Base-by-base conservation (phyloP, 1,140 invertebrate species). In the Listronotus oregonensis region DNA sequence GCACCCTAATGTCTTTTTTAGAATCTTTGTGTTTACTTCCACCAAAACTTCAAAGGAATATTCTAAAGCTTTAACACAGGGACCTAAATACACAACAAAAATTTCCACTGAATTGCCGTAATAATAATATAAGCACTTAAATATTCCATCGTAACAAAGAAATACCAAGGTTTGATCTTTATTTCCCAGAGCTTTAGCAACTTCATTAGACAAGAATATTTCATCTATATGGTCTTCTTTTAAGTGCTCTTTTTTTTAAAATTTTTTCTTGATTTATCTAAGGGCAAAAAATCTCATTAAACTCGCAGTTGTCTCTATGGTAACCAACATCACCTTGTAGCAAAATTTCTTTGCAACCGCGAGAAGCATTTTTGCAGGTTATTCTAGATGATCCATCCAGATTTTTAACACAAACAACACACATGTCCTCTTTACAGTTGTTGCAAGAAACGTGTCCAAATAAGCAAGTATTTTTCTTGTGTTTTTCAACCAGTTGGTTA, bases 241-340 rank as follows among this genome's bases (percentile, higher is more conserved):
- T 39, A 70, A 65, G 43, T 72, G 71, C 0, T 8, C 3, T 17
- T 52, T 50, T 3, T 70, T 39, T 14, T 49, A 37, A 54, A 50
- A 34, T 55, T 43, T 18, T 47, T 51, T 11, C 8, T 27, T 17
- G 66, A 72, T 18, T 44, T 46, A 7, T 57, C 47, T 1, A 66
- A 44, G 71, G 71, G 52, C 71, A 72, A 11, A 39, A 52, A 10
- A 66, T 64, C 40, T 65, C 40, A 46, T 70, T 72, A 44, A 66
- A 72, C 44, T 68, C 68, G 39, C 71, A 72, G 37, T 68, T 67
- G 39, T 63, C 67, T 60, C 69, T 51, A 59, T 72, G 71, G 15
- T 47, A 47, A 14, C 34, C 49, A 9, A 71, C 50, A 15, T 62
- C 54, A 5, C 42, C 46, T 58, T 34, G 46, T 15, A 21, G 12